phyloP scores from a whole-genome alignment of 2,797 vertebrate species.

The Enteromius paludinosus region DNA sequence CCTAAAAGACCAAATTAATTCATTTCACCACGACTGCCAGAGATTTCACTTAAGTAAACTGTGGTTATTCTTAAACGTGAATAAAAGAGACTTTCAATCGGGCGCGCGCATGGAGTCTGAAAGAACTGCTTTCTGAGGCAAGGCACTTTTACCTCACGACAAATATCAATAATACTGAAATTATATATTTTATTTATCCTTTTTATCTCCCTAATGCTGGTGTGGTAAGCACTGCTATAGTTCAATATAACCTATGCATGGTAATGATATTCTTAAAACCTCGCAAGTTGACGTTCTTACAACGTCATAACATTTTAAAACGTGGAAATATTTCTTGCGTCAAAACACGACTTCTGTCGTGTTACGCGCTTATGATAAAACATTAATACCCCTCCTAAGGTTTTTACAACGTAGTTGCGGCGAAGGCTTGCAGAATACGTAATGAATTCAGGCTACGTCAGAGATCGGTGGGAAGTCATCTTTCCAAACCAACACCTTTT shows the following conservation, averaged over 20 bases:
- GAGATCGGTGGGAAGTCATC: constrained; percentile 36
- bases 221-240: not conserved
- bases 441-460: constrained; percentile 48
- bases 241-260: not conserved
- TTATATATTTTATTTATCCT: not conserved
- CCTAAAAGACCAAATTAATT: not conserved
- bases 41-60: not conserved
- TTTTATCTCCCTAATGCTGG: not conserved
- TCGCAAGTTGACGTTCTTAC: not conserved
- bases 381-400: not conserved
- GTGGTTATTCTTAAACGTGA: not conserved
- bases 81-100: not conserved
- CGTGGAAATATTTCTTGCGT: not conserved
- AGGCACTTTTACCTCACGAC: not conserved
- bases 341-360: not conserved
- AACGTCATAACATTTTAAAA: not conserved
- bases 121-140: not conserved
- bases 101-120: not conserved
- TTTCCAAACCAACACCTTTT: constrained; percentile 39
- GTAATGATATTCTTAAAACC: not conserved
- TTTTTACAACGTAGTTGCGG: not conserved
- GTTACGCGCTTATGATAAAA: not conserved
- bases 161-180: not conserved
- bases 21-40: not conserved
- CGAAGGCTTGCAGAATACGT: constrained; percentile 26